Evolutionary conservation across 2,797 vertebrate genomes (phyloP), one percentile per base, ranked within the genome.

Genomic region (Tragelaphus oryx): DNA sequence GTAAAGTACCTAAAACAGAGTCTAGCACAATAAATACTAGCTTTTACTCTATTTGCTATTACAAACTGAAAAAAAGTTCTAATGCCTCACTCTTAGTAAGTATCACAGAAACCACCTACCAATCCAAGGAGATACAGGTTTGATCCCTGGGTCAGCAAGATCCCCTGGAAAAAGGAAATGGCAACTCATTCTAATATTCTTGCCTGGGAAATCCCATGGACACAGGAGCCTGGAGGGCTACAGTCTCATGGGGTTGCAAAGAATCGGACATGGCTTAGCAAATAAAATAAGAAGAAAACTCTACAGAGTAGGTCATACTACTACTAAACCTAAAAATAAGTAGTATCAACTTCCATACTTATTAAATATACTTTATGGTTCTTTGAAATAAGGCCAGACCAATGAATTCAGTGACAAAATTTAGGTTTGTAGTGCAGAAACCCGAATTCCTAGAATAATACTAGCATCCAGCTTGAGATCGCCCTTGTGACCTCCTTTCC

Each of bases 11-110:
- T 48, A 92, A 93, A 96, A 87, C 18, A 41, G n/a, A 96, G 18
- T 30, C 78, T 52, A 33, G 57, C n/a, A 89, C 41, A 78, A 44
- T 79, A 78, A 74, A 59, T 14, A 24, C 89, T 89, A 87, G 33
- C 41, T 95, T 92, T 92, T 87, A 85, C 62, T 80, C 50, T 60
- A 92, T 65, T 89, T 94, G 52, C 30, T 92, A 71, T 90, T 84
- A 50, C n/a, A 92, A 94, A 24, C 71, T 50, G 44, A 68, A 37
- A 68, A 59, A 86, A 48, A 60, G 4, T 16, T 4, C 91, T 91
- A 94, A 94, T 90, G 33, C 16, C 22, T 89, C 89, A 5, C 24
- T 96, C n/a, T 86, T 80, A 68, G n/a, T 28, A 90, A 97, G 88
- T 95, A 91, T 86, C 84, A 95, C 13, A 93, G 48, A 93, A 96